Base-by-base conservation (phyloP, 2,113 vertebrate genomes). In the Bambusicola thoracicus region DNA sequence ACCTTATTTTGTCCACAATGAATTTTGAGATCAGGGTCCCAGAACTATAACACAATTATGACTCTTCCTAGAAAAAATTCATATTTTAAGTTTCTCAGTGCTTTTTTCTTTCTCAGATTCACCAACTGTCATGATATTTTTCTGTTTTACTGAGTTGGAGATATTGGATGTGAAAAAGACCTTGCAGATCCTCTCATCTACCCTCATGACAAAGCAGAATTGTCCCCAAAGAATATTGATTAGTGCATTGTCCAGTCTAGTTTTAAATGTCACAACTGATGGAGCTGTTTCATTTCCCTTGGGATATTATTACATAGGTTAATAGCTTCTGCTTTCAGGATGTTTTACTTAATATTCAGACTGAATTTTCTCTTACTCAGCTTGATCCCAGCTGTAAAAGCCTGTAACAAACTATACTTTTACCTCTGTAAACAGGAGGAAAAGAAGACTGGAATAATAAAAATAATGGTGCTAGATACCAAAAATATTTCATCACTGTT, bases 261-360 rank as follows among this genome's bases (percentile, higher is more conserved):
- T 89, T 87, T 90, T 76, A 88, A 86, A 72, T 53, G 43, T 72
- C 80, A 78, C 11, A 86, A 40, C 34, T 90, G 92, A 92, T 73
- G 51, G 73, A 75, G 48, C 6, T 44, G 17, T 56, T 84, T n/a
- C 29, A 22, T 59, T 94, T 93, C 77, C 65, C 40, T 40, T 79
- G 48, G 34, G 62, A 65, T 89, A 83, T 25, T 89, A 75, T 81
- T 87, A 70, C 43, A 48, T 55, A 63, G 12, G 6, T 8, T 76
- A 85, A 76, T 17, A 94, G 6, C 24, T n/a, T 76, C 53, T 86
- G 53, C 27, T 89, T 86, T 72, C 66, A 79, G 86, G 66, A 94
- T 79, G 49, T 94, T 94, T 95, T 83, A 88, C 59, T 70, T 59
- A 67, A 14, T 38, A 38, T 79, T 92, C 56, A 38, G 30, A 27